Evolutionary conservation across 2,888 invertebrate genomes (phyloP), one percentile per base, ranked within the genome.

Genomic region (Nomada ferruginata): DNA sequence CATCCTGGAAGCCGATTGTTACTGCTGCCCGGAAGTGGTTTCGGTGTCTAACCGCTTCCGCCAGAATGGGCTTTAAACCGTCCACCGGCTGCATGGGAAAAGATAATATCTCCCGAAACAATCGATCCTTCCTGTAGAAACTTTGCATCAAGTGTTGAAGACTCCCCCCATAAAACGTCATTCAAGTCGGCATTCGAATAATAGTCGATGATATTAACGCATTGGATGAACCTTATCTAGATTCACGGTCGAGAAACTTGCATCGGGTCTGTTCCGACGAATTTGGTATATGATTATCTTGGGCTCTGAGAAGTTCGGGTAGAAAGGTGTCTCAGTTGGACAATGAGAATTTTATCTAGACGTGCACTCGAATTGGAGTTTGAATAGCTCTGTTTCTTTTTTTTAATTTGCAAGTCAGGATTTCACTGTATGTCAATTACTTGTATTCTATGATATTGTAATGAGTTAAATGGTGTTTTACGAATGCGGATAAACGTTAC

Each of bases 1-100:
- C 82, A 36, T 64, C 65, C 82, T 79, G 76, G 79, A 79, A 81
- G 75, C 79, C 79, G 82, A 87, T 84, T 79, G 86, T 86, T 88
- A 78, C 63, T 61, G 50, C 59, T 55, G 82, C 78, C 85, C 89
- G 91, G 91, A 90, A 90, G 91, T 82, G 90, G 91, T 88, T 76
- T 86, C 80, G 82, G 79, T 84, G 75, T 84, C 84, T 79, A 69
- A 86, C 86, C 85, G 76, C 87, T 87, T 83, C 89, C 87, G 87
- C 75, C 76, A 76, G 75, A 76, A 65, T 74, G 82, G 79, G 71
- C 76, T 81, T 81, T 71, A 79, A 78, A 84, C 81, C 79, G 57
- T 71, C 64, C 71, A 63, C 50, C 74, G 59, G n/a, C 60, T 57
- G 82, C 77, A 82, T 76, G 83, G 65, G 85, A 81, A 79, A 85